phyloP scores from a whole-genome alignment of 2,888 invertebrate species.

The Brachyptera putata region DNA sequence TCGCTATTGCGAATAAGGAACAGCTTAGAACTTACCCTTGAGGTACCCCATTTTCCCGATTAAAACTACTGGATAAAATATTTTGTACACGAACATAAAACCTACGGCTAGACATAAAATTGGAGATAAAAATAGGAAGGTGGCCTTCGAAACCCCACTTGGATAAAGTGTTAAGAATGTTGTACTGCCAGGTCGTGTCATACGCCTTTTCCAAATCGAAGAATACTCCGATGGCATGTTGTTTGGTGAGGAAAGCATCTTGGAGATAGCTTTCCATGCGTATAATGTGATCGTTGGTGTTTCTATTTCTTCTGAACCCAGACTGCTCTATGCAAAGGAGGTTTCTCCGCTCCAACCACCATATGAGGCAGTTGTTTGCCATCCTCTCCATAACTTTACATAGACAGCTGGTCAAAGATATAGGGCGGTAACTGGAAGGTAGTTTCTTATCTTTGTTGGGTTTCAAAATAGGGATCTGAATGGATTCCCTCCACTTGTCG shows the following conservation, averaged over 20 bases:
- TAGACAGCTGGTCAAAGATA: constrained; percentile 36
- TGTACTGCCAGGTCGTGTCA: constrained; percentile 24
- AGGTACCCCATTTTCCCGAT: constrained; percentile 17
- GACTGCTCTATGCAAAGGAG: constrained; percentile 28
- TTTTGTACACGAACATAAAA: constrained; percentile 4
- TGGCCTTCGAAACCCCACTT: too few species aligned
- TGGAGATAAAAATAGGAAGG: constrained; percentile 25
- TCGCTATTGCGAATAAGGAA: constrained; percentile 18
- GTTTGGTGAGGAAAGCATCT: too few species aligned
- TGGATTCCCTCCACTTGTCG: constrained; percentile 7
- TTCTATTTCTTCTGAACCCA: background rate
- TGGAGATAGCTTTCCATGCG: too few species aligned
- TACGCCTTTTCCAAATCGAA: too few species aligned
- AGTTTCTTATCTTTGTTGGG: constrained; percentile 1
- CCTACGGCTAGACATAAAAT: constrained; percentile 12
- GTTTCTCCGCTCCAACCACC: constrained; percentile 31
- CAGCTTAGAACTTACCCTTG: constrained; percentile 25
- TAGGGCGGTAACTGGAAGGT: constrained; percentile 33
- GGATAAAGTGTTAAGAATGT: constrained; percentile 27
- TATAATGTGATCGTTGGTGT: constrained; percentile 16
- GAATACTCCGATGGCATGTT: constrained; percentile 33
- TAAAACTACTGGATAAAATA: background rate
- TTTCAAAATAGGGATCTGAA: constrained; percentile 3
- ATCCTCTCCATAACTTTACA: constrained; percentile 26
- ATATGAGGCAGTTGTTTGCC: constrained; percentile 34